Base-by-base conservation (phyloP, 64 coral and sea anemone species). In the Astreopora myriophthalma region DNA sequence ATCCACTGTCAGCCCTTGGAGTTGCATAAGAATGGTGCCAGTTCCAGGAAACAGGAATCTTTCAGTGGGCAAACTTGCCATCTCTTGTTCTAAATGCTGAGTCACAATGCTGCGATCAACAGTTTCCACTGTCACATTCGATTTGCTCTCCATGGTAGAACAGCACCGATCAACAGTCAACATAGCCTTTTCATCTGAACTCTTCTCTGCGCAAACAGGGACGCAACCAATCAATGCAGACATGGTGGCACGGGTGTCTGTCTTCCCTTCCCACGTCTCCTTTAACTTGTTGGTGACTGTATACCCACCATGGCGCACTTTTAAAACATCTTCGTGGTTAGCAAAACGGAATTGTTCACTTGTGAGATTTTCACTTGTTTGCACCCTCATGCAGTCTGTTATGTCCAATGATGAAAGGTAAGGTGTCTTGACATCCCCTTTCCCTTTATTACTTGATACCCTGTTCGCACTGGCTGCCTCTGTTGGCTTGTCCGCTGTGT, bases 31-130 rank as follows among this genome's bases (percentile, higher is more conserved):
- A 73, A 73, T 36, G 11, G 12, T n/a, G 6, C 3, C 7, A 19
- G 22, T 19, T 6, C 22, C 34, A 73, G 70, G 24, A 51, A 26
- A 0, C 39, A 52, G 37, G 46, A 78, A 49, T 31, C 39, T n/a
- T 25, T 78, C 42, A 32, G 0, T 28, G 0, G 20, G 76, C 3
- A 91, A 28, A 49, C 36, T 9, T 17, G 37, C 90, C 13, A 71
- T 82, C 58, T 75, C 90, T 3, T 74, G 24, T 16, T 61, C 69
- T 42, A 92, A 27, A 40, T 36, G 1, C 60, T 92, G 90, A 33
- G 48, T 83, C 8, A 85, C 25, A 57, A 92, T 40, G 39, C 77
- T 68, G 24, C 65, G 79, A 35, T 70, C 67, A 38, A 44, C 89
- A 89, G 48, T 89, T 20, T 85, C 79, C 46, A 73, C 46, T 5